These are phyloP conservation scores for Gymnocephalus cernua DNA, from an alignment of 2,113 vertebrate species.

Conservation along the genomic window DNA sequence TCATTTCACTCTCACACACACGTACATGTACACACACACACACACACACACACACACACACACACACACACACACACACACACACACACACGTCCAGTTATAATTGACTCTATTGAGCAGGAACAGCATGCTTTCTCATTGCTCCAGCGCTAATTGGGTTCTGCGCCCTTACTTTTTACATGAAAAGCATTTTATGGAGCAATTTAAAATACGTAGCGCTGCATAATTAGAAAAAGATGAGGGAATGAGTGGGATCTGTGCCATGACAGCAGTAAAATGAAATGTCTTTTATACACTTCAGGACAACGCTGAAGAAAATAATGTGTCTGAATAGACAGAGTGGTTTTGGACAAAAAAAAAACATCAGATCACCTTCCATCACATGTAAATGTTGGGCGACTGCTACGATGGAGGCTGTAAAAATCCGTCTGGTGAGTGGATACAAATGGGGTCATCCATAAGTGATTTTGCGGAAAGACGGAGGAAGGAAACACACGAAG, in stretches of 20 bases:
- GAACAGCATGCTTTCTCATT: slow-evolving; percentile 74
- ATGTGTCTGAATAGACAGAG: slow-evolving; percentile 31
- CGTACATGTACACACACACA: neutral
- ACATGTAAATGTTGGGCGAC: slow-evolving; percentile 56
- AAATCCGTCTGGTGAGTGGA: slow-evolving; percentile 21
- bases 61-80: slow-evolving; percentile 32
- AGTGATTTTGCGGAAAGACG: slow-evolving; percentile 48
- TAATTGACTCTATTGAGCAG: slow-evolving; percentile 79
- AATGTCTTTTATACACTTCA: slow-evolving; percentile 41
- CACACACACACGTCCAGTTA: slow-evolving; percentile 55
- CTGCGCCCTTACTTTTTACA: slow-evolving; percentile 77
- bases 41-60: neutral
- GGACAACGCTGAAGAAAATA: slow-evolving; percentile 6
- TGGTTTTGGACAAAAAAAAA: slow-evolving; percentile 20
- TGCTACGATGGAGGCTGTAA: slow-evolving; percentile 4
- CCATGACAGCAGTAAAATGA: slow-evolving; percentile 52
- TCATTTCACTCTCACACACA: slow-evolving; percentile 46
- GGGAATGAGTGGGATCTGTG: slow-evolving; percentile 62
- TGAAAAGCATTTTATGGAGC: slow-evolving; percentile 77
- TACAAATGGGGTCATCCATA: slow-evolving; percentile 65
- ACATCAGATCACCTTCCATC: slow-evolving; percentile 33
- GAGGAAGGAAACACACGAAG: slow-evolving; percentile 58
- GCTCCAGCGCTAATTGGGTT: slow-evolving; percentile 79
- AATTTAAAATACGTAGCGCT: slow-evolving; percentile 69
- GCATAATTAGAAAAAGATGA: slow-evolving; percentile 76